phyloP scores from a whole-genome alignment of 2,888 invertebrate species.

The Drosophila neonasuta region DNA sequence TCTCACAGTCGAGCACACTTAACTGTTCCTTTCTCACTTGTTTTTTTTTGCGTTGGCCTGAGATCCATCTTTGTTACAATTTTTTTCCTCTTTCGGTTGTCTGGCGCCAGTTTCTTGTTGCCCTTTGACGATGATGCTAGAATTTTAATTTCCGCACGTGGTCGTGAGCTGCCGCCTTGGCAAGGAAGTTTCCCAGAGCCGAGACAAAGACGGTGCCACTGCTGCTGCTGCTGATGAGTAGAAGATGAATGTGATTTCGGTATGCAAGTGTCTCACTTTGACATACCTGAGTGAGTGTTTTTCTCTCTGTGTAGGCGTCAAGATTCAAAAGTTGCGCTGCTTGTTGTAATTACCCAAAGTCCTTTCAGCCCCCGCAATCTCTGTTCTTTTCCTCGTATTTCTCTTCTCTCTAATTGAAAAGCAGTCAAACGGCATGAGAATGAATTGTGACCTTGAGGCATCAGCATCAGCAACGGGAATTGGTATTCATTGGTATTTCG shows the following conservation, averaged over 20 bases:
- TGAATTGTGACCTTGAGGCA: conserved; percentile 9
- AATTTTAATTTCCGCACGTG: conserved; percentile 73
- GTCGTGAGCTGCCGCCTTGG: conserved; percentile 29
- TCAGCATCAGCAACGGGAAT: background rate
- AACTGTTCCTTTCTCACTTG: background rate
- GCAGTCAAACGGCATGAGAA: conserved; percentile 1
- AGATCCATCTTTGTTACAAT: conserved; percentile 11
- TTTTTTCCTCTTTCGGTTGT: conserved; percentile 12
- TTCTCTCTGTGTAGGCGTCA: background rate
- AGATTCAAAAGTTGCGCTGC: conserved; percentile 3
- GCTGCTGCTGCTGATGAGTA: background rate
- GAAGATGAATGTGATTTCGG: conserved; percentile 13
- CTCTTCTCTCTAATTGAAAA: conserved; percentile 8
- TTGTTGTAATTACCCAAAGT: conserved; percentile 12
- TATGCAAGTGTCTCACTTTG: conserved; percentile 15
- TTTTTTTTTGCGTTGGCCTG: background rate
- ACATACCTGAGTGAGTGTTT: conserved; percentile 1
- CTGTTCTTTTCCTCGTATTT: too few relatives aligned
- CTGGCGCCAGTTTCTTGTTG: conserved; percentile 45
- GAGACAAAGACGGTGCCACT: background rate
- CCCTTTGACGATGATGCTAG: conserved; percentile 53
- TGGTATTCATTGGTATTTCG: conserved; percentile 14
- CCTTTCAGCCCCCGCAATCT: background rate
- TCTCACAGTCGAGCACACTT: too few relatives aligned
- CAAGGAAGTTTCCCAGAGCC: conserved; percentile 31